Evolutionary conservation across 2,888 invertebrate genomes (phyloP), one percentile per base, ranked within the genome.

Genomic region (Cephus rjabovi): DNA sequence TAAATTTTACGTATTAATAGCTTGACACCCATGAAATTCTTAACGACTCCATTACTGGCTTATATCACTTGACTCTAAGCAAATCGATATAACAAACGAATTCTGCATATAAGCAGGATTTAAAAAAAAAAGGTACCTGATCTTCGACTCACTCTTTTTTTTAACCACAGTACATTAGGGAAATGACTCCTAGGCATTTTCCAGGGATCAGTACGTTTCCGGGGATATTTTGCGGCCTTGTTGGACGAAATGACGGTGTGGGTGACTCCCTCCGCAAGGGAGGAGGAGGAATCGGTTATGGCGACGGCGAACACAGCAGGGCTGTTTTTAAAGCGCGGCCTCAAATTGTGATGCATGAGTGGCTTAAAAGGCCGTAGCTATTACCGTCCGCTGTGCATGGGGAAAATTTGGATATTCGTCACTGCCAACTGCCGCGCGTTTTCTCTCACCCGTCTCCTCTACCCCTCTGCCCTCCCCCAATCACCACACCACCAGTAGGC

Each of bases 371-470:
- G 81, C 81, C 79, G 76, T 80, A 70, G 33, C 76, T 71, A 80
- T 79, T 81, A 76, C 79, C 75, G 73, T 73, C 74, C 75, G 74
- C 31, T 76, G 73, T 74, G 75, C 75, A 75, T 79, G 75, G 79
- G 74, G 74, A 83, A 84, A 85, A 85, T 86, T 87, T 82, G 80
- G 83, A 87, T 83, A 86, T 86, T 86, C 85, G 84, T 85, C 84
- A 86, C 84, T 86, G 86, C 84, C 86, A 85, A 84, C 82, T 83
- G 82, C 84, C 83, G 80, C 76, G 79, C 81, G 69, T 78, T 73
- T 56, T 56, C 56, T 56, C 56, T 23, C 23, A 9, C 40, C 15
- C 4, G 30, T 11, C 1, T 12, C 4, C 12, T 1, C 4, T 0
- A 0, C 34, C 34, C 34, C 11, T 0, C 35, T 0, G 30, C 30